Conservation (phyloP, 2,888 invertebrate genomes). For the Drosophila pegasa region DNA sequence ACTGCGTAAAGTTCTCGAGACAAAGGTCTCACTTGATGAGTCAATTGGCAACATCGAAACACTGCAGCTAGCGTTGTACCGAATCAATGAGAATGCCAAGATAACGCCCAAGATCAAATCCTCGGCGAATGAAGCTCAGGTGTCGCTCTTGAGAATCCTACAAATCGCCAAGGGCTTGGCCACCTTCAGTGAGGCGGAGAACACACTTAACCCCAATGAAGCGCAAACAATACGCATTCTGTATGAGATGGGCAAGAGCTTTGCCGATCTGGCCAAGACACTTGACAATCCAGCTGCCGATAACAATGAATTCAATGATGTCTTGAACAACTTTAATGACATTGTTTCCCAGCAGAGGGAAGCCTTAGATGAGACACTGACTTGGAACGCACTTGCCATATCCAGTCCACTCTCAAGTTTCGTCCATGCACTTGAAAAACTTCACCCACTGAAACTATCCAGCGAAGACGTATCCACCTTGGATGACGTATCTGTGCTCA, state of each 20-base stretch:
- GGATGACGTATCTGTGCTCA: conserved; percentile 87
- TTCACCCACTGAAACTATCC: conserved; percentile 52
- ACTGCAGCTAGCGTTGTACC: conserved; percentile 65
- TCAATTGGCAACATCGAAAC: conserved; percentile 82
- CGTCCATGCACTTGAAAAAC: conserved; percentile 77
- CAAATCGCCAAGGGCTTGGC: conserved; percentile 66
- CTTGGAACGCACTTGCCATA: conserved; percentile 45
- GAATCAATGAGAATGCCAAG: conserved; percentile 55
- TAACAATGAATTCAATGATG: conserved; percentile 47
- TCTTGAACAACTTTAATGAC: conserved; percentile 53
- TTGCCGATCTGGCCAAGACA: conserved; percentile 63
- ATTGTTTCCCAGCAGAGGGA: conserved; percentile 59
- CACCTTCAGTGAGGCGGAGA: conserved; percentile 60
- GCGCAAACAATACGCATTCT: conserved; percentile 60
- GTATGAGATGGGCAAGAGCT: conserved; percentile 65
- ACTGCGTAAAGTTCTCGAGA: conserved; percentile 78
- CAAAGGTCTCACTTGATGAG: conserved; percentile 80
- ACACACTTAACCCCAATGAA: conserved; percentile 56
- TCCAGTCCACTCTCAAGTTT: conserved; percentile 83
- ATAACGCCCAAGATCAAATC: conserved; percentile 23
- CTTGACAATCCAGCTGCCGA: conserved; percentile 39
- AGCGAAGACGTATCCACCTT: conserved; percentile 82
- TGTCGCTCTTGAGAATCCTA: conserved; percentile 54
- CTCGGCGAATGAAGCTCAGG: conserved; percentile 58
- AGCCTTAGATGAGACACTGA: conserved; percentile 38